These are phyloP conservation scores for Calcarius lapponicus DNA, from an alignment of 2,797 vertebrate species.

Conservation along the genomic window DNA sequence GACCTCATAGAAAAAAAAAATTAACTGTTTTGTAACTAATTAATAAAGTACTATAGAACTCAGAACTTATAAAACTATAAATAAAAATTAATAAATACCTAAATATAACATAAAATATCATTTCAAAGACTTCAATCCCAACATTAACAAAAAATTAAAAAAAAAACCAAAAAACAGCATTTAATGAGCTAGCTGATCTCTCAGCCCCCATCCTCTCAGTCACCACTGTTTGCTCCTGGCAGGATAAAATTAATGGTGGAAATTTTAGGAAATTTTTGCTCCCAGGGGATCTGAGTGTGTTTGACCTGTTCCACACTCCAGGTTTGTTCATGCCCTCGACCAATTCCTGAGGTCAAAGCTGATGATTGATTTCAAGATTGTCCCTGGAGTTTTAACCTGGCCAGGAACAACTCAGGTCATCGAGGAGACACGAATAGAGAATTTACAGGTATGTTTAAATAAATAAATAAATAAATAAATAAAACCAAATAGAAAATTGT, in stretches of 20 bases:
- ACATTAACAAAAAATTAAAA: neutral
- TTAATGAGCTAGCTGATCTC: neutral
- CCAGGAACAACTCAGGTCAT: constrained; percentile 86
- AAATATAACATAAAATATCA: neutral
- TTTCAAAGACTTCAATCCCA: neutral
- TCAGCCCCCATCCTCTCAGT: neutral
- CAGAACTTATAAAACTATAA: neutral
- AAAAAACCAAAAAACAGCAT: neutral
- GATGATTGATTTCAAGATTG: constrained; percentile 83
- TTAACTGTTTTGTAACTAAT: neutral
- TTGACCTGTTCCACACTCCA: constrained; percentile 42
- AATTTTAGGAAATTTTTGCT: neutral
- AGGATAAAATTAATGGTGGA: no score
- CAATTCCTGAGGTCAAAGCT: constrained; percentile 85
- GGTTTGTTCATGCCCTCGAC: constrained; percentile 84
- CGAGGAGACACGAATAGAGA: constrained; percentile 82
- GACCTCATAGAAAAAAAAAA: neutral
- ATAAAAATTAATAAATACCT: neutral
- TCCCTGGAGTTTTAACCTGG: constrained; percentile 91
- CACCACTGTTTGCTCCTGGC: neutral
- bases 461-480: no score
- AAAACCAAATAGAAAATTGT: neutral
- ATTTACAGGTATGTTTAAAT: constrained; percentile 69
- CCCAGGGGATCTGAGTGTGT: neutral
- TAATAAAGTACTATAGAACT: neutral